phyloP scores from a whole-genome alignment of 2,113 vertebrate genomes.

The Colius striatus region DNA sequence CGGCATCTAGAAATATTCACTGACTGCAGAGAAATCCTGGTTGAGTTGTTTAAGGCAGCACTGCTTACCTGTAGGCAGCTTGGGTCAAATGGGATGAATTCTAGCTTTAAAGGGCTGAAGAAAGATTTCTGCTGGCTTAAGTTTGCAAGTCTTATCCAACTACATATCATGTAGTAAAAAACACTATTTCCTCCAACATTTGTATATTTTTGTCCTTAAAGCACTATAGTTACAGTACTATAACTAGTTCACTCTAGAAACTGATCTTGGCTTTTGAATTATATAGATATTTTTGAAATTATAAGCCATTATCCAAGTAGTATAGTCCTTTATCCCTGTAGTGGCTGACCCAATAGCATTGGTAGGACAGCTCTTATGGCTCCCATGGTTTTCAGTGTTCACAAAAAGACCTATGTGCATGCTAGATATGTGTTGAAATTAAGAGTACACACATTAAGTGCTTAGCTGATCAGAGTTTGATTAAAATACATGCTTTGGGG shows the following conservation, averaged over 20 bases:
- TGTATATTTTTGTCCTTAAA: not conserved
- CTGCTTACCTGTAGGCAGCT: not conserved
- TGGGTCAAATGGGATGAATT: not conserved
- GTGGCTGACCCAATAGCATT: not conserved
- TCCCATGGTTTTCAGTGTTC: not conserved
- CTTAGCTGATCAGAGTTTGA: slow-evolving; percentile 31
- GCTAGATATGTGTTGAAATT: not conserved
- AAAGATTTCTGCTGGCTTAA: not conserved
- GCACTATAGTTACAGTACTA: not conserved
- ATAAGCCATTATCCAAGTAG: not conserved
- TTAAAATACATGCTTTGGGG: slow-evolving; percentile 50
- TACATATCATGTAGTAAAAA: not conserved
- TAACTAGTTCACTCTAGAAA: not conserved
- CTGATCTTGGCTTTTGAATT: not conserved
- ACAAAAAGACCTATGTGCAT: not conserved
- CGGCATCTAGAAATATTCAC: not conserved
- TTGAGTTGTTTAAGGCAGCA: not conserved
- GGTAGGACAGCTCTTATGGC: not conserved
- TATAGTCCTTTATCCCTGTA: not conserved
- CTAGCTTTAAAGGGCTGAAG: not conserved
- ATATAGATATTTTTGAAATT: not conserved
- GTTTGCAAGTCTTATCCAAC: not conserved
- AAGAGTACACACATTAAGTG: not conserved
- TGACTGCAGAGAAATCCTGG: not conserved
- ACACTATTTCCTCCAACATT: not conserved